phyloP scores from a whole-genome alignment of 2,797 vertebrate genomes.

The Knipowitschia caucasica region DNA sequence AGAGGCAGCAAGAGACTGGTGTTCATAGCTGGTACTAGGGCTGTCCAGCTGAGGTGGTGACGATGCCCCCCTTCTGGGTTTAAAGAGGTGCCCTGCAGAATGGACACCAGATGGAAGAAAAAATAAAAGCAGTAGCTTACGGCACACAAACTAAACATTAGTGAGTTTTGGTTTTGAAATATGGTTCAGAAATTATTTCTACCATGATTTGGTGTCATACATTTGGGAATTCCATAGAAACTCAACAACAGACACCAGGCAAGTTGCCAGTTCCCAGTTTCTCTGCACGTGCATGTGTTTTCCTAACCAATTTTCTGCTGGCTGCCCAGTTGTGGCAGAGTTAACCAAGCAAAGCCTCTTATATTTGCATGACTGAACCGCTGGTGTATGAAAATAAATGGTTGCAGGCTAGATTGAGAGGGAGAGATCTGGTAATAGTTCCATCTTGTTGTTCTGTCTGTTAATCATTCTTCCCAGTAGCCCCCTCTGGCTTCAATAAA shows the following conservation, averaged over 20 bases:
- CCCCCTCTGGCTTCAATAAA: conserved; percentile 83
- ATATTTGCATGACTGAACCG: conserved; percentile 54
- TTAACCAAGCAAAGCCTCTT: conserved; percentile 66
- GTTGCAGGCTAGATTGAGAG: conserved; percentile 71
- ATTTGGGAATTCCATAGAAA: neutral
- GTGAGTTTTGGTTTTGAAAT: no score
- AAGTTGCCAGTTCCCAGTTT: conserved; percentile 9
- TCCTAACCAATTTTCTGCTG: conserved; percentile 58
- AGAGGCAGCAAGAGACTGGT: conserved; percentile 44
- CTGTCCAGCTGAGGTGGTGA: conserved; percentile 12
- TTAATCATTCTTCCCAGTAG: conserved; percentile 75
- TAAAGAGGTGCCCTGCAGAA: conserved; percentile 54
- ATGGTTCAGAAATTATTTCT: no score
- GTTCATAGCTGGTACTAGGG: conserved; percentile 43
- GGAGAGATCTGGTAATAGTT: conserved; percentile 62
- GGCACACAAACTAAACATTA: no score
- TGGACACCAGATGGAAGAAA: conserved; percentile 64
- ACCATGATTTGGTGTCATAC: no score
- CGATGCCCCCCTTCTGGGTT: conserved; percentile 33
- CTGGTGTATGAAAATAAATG: conserved; percentile 58
- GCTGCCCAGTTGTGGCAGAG: conserved; percentile 40
- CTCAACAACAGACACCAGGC: neutral
- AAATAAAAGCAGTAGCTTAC: conserved; percentile 24
- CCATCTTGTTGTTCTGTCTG: conserved; percentile 69
- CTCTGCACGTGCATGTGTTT: conserved; percentile 45